phyloP scores from a whole-genome alignment of 2,888 invertebrate genomes.

The Hedya salicella region DNA sequence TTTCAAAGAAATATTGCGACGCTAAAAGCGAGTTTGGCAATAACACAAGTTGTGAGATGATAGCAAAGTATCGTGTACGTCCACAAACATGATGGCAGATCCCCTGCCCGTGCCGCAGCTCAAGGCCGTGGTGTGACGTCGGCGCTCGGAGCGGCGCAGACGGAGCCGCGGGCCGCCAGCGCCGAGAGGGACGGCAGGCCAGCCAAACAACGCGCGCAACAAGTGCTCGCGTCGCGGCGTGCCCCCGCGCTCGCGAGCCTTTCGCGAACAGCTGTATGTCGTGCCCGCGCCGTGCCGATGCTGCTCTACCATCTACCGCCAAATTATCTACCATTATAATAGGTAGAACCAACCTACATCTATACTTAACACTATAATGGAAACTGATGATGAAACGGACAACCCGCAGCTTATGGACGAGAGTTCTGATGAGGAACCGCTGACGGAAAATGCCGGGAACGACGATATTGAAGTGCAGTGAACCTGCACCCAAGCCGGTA shows the following conservation, averaged over 20 bases:
- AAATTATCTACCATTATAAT: not conserved
- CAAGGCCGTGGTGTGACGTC: constrained; percentile 73
- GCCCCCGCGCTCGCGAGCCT: constrained; percentile 69
- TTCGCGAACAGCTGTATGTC: constrained; percentile 64
- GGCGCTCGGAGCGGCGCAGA: constrained; percentile 40
- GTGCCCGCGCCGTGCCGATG: not conserved
- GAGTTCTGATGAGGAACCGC: too few species aligned
- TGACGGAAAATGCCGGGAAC: too few species aligned
- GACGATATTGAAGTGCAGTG: too few species aligned
- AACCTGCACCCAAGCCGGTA: too few species aligned
- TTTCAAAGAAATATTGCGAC: constrained; percentile 26
- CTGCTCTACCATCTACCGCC: not conserved
- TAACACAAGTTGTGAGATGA: constrained; percentile 26
- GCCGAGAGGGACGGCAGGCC: too few species aligned
- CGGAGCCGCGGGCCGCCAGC: constrained; percentile 59
- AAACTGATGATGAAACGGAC: too few species aligned
- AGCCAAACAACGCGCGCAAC: constrained; percentile 83
- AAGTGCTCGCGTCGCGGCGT: constrained; percentile 59
- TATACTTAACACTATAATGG: too few species aligned
- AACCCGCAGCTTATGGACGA: too few species aligned
- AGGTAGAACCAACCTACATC: too few species aligned
- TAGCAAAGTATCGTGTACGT: constrained; percentile 22
- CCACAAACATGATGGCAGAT: constrained; percentile 34
- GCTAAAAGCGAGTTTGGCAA: constrained; percentile 33
- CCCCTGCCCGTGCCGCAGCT: constrained; percentile 63